These are phyloP conservation scores for Lutjanus campechanus DNA, from an alignment of 2,797 vertebrate genomes.

Conservation along the genomic window DNA sequence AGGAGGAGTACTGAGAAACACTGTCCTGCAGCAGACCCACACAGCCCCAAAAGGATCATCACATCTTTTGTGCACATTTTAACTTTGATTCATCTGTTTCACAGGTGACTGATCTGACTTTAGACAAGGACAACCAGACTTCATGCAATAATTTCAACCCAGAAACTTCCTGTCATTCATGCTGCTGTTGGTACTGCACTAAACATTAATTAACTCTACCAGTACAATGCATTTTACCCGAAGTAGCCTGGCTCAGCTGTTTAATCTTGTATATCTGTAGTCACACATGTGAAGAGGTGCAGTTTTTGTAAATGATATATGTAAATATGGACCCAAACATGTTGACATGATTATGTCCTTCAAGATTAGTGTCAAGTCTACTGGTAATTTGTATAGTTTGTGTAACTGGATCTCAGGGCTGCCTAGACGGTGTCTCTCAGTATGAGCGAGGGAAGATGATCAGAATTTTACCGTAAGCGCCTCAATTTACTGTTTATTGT, in stretches of 20 bases:
- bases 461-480: conserved; percentile 76
- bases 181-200: conserved; percentile 45
- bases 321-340: conserved; percentile 73
- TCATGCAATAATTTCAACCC: conserved; percentile 50
- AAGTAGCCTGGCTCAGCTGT: conserved; percentile 9
- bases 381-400: conserved; percentile 51
- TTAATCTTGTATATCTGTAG: conserved; percentile 46
- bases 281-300: conserved; percentile 50
- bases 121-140: conserved; percentile 9
- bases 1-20: conserved; percentile 70
- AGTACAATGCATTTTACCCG: conserved; percentile 28
- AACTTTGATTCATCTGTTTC: conserved; percentile 22
- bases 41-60: conserved; percentile 27
- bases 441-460: conserved; percentile 40
- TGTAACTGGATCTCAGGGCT: conserved; percentile 37
- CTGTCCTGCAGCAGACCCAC: conserved; percentile 51
- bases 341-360: conserved; percentile 24
- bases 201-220: conserved; percentile 4
- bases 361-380: conserved; percentile 26
- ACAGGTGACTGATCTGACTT: not conserved
- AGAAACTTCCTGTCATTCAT: conserved; percentile 19
- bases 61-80: conserved; percentile 49
- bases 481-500: conserved; percentile 78
- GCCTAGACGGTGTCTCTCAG: conserved; percentile 74
- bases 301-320: conserved; percentile 67